Conservation (phyloP, 2,888 invertebrate species). For the Phengaris alcon region DNA sequence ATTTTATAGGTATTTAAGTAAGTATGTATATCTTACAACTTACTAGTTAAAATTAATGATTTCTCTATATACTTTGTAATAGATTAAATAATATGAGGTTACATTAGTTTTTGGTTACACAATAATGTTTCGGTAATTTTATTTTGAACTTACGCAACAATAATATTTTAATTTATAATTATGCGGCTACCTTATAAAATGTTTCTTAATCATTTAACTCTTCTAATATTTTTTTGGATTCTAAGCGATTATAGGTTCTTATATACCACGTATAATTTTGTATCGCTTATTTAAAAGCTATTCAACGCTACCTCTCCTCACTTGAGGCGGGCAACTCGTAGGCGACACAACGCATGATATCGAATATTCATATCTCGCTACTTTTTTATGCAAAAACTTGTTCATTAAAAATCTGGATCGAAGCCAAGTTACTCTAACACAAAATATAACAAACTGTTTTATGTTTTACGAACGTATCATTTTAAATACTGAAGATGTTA, state of each 20-base stretch:
- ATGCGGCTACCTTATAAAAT: no score
- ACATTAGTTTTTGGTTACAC: not conserved
- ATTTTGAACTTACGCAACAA: not conserved
- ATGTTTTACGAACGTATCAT: slow-evolving; percentile 33
- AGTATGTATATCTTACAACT: not conserved
- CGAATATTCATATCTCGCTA: slow-evolving; percentile 68
- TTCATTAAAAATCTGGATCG: slow-evolving; percentile 65
- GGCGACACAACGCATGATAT: slow-evolving; percentile 62
- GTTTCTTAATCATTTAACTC: no score
- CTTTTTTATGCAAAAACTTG: slow-evolving; percentile 50
- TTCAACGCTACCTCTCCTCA: slow-evolving; percentile 36
- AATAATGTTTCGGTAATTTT: not conserved
- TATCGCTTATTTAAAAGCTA: not conserved
- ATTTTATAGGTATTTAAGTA: not conserved
- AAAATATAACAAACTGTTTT: slow-evolving; percentile 36
- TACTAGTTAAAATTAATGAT: not conserved
- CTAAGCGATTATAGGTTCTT: not conserved
- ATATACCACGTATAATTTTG: not conserved
- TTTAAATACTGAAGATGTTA: slow-evolving; percentile 29
- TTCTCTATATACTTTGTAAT: not conserved
- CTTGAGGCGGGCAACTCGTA: slow-evolving; percentile 47
- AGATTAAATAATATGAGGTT: not conserved
- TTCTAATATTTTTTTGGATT: not conserved
- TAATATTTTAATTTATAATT: no score
- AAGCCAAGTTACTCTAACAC: slow-evolving; percentile 51